Evolutionary conservation across 2,888 invertebrate species (phyloP).

Genomic region (Rotaria magnacalcarata): DNA sequence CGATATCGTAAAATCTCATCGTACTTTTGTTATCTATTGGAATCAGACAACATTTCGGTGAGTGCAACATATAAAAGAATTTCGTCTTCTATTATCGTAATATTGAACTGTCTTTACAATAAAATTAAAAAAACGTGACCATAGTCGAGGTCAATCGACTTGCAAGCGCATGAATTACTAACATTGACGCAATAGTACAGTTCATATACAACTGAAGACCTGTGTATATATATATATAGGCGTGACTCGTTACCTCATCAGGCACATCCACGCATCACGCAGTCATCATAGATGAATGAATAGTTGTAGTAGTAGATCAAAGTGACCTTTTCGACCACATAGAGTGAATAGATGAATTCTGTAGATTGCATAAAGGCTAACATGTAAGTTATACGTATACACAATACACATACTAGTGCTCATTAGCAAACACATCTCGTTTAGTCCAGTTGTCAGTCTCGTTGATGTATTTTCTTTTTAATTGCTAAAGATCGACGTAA

Average conservation of each 20-base stretch:
- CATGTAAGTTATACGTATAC: not conserved
- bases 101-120: not conserved
- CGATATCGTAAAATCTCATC: not conserved
- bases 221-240: not conserved
- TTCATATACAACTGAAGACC: not conserved
- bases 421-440: slow-evolving; percentile 1
- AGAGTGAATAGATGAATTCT: not conserved
- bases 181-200: not conserved
- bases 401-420: not conserved
- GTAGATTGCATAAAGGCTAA: slow-evolving; percentile 15
- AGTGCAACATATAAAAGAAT: not conserved
- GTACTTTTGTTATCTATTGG: not conserved
- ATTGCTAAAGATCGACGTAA: slow-evolving; percentile 20
- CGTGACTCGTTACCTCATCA: slow-evolving; percentile 28
- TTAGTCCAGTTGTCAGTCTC: not conserved
- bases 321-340: slow-evolving; percentile 16
- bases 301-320: not conserved
- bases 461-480: slow-evolving; percentile 3
- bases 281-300: not conserved
- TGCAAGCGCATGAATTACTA: not conserved
- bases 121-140: not conserved
- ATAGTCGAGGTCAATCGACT: not conserved
- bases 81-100: not conserved
- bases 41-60: slow-evolving; percentile 3
- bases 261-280: not conserved